Base-by-base conservation (phyloP, 2,113 vertebrate species). In the Mastomys natalensis region DNA sequence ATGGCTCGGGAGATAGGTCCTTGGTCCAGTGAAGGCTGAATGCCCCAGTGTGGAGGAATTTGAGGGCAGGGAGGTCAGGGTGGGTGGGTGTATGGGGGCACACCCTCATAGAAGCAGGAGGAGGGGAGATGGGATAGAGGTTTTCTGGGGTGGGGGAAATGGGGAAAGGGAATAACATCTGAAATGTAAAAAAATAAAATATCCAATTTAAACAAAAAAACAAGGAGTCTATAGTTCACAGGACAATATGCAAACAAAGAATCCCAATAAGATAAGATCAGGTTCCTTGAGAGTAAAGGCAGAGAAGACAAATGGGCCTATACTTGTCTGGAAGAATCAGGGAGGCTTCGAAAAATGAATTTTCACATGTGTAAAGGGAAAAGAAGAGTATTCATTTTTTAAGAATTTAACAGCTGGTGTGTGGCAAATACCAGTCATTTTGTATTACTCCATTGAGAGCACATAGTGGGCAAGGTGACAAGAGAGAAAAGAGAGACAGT, bases 241-340 rank as follows among this genome's bases (percentile, higher is more conserved):
- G 22, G 51, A 73, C 68, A 6, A 34, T 85, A 7, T 91, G 9
- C 81, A 68, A 94, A 76, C 70, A 96, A 16, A 96, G 55, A 86
- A 16, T 68, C 16, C 0, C 40, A 81, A 0, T 12, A 55, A 29
- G 7, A 19, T 40, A 34, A 53, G 15, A 37, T 43, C 76, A 37
- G 7, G 7, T 58, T 34, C 77, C 45, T 72, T 85, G 72, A 64
- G 55, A 91, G 24, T 34, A 74, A 55, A 45, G 1, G 6, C 31
- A 10, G 2, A 43, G 45, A 48, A 24, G 22, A 81, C 48, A 89
- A 68, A 43, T 68, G 22, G 48, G 19, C 53, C 60, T 73, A 4
- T 5, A 16, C 51, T 77, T 55, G 24, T 15, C 43, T 76, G n/a
- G 37, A 68, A 94, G 73, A 92, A 68, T 82, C 76, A 53, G 10